Percentiles rank a stretch among this genome's conserved stretches.
Evolutionary conservation across 1,140 invertebrate genomes (phyloP).

Genomic region (Philotrypesis tridentata): DNA sequence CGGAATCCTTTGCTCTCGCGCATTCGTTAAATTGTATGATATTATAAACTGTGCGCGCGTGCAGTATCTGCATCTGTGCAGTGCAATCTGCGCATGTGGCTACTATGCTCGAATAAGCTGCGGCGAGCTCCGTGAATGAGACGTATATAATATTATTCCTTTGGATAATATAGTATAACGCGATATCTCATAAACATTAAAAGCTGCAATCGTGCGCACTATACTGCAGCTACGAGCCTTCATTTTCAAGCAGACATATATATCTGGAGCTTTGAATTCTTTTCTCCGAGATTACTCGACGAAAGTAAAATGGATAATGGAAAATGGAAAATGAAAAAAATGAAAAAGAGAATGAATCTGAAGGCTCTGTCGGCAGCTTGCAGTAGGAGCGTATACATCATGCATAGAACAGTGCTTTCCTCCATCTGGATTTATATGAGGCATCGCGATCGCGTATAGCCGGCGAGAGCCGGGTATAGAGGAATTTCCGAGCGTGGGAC

Average conservation of each 20-base stretch:
- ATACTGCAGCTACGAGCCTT: background rate
- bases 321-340: too few relatives aligned
- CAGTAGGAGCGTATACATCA: too few relatives aligned
- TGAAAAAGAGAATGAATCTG: slow-evolving; percentile 54
- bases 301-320: too few relatives aligned
- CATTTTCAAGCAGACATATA: background rate
- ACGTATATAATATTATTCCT: background rate
- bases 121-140: background rate
- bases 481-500: slow-evolving; percentile 50
- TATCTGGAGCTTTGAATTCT: background rate
- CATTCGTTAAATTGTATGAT: slow-evolving; percentile 41
- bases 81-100: slow-evolving; percentile 12
- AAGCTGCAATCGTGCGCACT: too few relatives aligned
- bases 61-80: too few relatives aligned
- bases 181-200: background rate
- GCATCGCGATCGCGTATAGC: slow-evolving; percentile 10
- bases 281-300: background rate
- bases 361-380: slow-evolving; percentile 9
- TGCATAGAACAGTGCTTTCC: too few relatives aligned
- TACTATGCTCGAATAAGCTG: background rate
- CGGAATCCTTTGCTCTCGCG: slow-evolving; percentile 30
- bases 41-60: slow-evolving; percentile 40
- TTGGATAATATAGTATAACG: background rate
- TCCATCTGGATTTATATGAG: background rate
- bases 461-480: background rate